Evolutionary conservation across 2,888 invertebrate species (phyloP), one percentile per base, ranked within the genome.

Genomic region (Diaperis boleti): DNA sequence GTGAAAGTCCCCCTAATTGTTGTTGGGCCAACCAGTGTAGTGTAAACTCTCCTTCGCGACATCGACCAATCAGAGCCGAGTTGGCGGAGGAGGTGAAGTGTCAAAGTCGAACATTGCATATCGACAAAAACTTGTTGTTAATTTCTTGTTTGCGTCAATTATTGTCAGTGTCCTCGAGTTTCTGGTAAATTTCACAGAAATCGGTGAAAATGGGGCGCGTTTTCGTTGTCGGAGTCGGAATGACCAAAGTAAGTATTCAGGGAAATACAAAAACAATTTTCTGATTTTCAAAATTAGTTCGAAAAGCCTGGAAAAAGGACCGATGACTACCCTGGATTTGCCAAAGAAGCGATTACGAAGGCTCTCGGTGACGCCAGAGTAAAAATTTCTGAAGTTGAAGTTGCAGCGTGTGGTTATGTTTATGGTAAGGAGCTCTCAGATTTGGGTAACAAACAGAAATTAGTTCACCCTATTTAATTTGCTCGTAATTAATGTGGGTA

Each of bases 251-350:
- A 83, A 79, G 74, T 77, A 41, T n/a, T 15, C 14, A n/a, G n/a
- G n/a, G n/a, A n/a, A n/a, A n/a, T n/a, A n/a, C n/a, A n/a, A n/a
- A n/a, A n/a, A n/a, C n/a, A n/a, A n/a, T n/a, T 26, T 7, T 29
- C n/a, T 47, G 49, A 47, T 18, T 26, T 44, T 44, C 6, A n/a
- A 20, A 47, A 56, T 10, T 35, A 91, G 88, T 99, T 99, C 83
- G 92, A 95, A 76, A 98, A 98, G 82, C 98, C 98, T 42, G 96
- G 93, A 50, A 85, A 86, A 45, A 83, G 89, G 56, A 85, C 89
- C 49, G 89, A 90, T 74, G 98, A 98, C 81, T 99, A 98, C 80
- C 98, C 98, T 0, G 91, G 96, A 71, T 89, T 98, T 88, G 97
- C 93, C 10, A 92, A 93, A 76, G 98, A 98, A 84, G 94, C 98